Percentiles rank a stretch among this genome's conserved stretches.
Conservation (phyloP, 1,140 invertebrate genomes). For the Dendrolimus punctatus region DNA sequence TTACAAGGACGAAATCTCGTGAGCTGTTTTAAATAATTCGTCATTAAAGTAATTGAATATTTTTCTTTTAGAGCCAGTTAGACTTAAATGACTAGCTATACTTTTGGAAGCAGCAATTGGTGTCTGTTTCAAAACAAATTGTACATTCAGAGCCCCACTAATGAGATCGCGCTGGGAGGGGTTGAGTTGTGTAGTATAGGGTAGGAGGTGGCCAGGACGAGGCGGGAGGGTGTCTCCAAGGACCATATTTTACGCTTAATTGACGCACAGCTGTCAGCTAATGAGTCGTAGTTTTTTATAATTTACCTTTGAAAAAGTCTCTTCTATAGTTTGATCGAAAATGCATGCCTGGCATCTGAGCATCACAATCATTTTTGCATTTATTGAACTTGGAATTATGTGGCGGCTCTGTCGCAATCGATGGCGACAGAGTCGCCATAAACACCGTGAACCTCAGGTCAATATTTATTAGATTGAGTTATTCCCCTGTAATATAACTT, state of each 20-base stretch:
- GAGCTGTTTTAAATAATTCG: too few species aligned
- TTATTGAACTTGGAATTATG: slow-evolving; percentile 6
- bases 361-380: slow-evolving; percentile 2
- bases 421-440: too few species aligned
- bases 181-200: slow-evolving; percentile 25
- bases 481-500: background rate
- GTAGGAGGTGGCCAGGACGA: slow-evolving; percentile 14
- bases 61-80: slow-evolving; percentile 1
- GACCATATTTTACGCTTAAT: slow-evolving; percentile 66
- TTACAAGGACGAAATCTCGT: too few species aligned
- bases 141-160: slow-evolving; percentile 56
- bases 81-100: slow-evolving; percentile 42
- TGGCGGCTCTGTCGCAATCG: background rate
- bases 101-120: slow-evolving; percentile 56
- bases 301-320: slow-evolving; percentile 11
- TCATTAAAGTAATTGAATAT: too few species aligned
- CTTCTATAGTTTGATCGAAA: slow-evolving; percentile 8
- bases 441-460: slow-evolving; percentile 2
- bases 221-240: slow-evolving; percentile 28
- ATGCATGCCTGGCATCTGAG: too few species aligned
- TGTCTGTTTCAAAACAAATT: slow-evolving; percentile 63
- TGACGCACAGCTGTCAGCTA: slow-evolving; percentile 58
- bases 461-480: slow-evolving; percentile 6
- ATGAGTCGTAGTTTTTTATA: slow-evolving; percentile 51
- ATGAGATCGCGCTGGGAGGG: slow-evolving; percentile 45